A percentile compares a stretch with the other conserved stretches of the same genome.
Conservation (phyloP, 2,888 invertebrate genomes). For the Sphinx pinastri region DNA sequence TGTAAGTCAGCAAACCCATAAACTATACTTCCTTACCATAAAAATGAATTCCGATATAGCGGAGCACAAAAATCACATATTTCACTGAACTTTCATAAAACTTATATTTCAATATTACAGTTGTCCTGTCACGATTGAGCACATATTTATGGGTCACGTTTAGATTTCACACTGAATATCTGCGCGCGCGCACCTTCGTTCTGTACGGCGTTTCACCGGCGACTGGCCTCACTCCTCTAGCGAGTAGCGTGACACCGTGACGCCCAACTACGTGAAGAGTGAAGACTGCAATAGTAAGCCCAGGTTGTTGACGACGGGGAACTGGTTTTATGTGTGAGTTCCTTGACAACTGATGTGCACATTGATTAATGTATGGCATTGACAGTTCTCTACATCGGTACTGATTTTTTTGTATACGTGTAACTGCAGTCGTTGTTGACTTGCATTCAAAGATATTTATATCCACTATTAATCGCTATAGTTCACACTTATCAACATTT, state of each 20-base stretch:
- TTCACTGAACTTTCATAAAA: constrained; percentile 61
- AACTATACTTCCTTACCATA: constrained; percentile 66
- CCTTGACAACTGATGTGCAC: constrained; percentile 58
- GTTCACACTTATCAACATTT: too few species aligned
- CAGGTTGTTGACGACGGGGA: constrained; percentile 57
- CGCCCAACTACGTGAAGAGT: constrained; percentile 35
- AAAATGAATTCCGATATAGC: constrained; percentile 61
- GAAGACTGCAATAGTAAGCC: constrained; percentile 41
- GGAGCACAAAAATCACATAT: constrained; percentile 64
- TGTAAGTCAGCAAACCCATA: constrained; percentile 46
- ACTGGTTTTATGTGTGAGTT: constrained; percentile 69
- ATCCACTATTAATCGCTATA: too few species aligned
- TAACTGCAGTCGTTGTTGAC: constrained; percentile 2
- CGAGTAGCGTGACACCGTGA: constrained; percentile 31
- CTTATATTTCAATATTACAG: constrained; percentile 44
- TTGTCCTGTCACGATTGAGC: constrained; percentile 54
- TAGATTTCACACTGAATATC: constrained; percentile 52
- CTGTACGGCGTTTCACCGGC: constrained; percentile 58
- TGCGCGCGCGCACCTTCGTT: constrained; percentile 58
- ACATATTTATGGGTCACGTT: constrained; percentile 62
- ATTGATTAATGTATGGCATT: constrained; percentile 48
- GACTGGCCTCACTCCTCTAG: constrained; percentile 53
- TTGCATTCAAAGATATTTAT: not conserved
- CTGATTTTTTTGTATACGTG: constrained; percentile 4
- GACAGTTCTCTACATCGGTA: constrained; percentile 14